Evolutionary conservation across 1,140 invertebrate species (phyloP).

Genomic region (Drosophila pandora): DNA sequence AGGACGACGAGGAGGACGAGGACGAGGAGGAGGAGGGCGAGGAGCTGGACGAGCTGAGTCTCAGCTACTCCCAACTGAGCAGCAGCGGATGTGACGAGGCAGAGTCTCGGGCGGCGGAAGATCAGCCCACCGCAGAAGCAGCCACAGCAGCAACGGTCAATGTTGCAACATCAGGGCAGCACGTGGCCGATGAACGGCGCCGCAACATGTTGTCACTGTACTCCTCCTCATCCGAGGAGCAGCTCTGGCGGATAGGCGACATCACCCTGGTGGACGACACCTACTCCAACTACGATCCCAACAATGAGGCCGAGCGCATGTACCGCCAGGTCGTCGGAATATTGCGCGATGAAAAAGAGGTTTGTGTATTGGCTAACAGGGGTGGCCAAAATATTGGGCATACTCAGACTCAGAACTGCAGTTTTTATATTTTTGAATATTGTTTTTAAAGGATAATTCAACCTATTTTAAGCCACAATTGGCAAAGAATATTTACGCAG

Average conservation of each 20-base stretch:
- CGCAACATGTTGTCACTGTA: conserved; percentile 69
- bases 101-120: conserved; percentile 24
- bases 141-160: background rate
- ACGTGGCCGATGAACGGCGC: conserved; percentile 47
- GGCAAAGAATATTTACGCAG: background rate
- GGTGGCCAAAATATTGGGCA: background rate
- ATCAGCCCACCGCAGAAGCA: conserved; percentile 1
- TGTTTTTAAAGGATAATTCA: background rate
- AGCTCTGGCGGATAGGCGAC: conserved; percentile 74
- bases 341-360: conserved; percentile 83
- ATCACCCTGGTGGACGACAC: conserved; percentile 82
- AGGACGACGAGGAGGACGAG: conserved; percentile 46
- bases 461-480: background rate
- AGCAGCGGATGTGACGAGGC: conserved; percentile 75
- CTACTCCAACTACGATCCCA: conserved; percentile 78
- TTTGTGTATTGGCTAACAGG: conserved; percentile 67
- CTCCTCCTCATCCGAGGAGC: conserved; percentile 74
- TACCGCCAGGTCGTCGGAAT: conserved; percentile 83
- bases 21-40: conserved; percentile 62
- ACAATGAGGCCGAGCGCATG: conserved; percentile 83
- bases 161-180: conserved; percentile 32
- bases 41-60: conserved; percentile 60
- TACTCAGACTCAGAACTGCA: no score
- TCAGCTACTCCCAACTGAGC: conserved; percentile 77
- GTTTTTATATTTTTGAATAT: background rate